These are phyloP conservation scores for Urocolius indicus DNA, from an alignment of 2,113 vertebrate species.

Conservation along the genomic window DNA sequence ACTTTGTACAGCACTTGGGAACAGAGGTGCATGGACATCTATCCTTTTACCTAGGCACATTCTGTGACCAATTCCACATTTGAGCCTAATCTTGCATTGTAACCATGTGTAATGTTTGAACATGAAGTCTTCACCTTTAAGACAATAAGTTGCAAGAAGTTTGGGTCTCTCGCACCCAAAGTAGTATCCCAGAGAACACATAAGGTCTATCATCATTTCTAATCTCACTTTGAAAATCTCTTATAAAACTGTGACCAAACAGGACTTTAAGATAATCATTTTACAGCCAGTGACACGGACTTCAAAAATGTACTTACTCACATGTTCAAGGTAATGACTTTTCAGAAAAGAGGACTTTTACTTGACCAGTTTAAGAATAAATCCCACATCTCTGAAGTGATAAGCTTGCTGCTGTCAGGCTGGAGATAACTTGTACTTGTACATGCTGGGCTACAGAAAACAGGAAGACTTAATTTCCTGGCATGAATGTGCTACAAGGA, in stretches of 20 bases:
- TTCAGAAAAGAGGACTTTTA: not conserved
- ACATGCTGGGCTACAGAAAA: not conserved
- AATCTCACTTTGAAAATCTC: not conserved
- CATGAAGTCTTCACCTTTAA: not conserved
- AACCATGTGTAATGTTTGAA: not conserved
- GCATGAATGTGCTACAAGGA: not conserved
- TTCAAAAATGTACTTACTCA: not conserved
- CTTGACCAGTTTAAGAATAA: not conserved
- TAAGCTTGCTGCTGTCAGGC: not conserved
- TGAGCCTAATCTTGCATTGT: not conserved
- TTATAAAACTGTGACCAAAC: not conserved
- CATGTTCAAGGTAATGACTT: no score
- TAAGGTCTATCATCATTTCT: not conserved
- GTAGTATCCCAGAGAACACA: not conserved
- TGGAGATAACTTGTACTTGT: not conserved
- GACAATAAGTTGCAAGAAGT: not conserved
- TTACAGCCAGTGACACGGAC: not conserved
- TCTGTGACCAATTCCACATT: not conserved
- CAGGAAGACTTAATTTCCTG: not conserved
- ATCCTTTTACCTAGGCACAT: not conserved
- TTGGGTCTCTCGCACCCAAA: no score
- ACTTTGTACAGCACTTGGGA: not conserved
- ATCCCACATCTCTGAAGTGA: not conserved
- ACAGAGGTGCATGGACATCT: no score
- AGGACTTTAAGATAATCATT: not conserved